Evolutionary conservation across 2,888 invertebrate genomes (phyloP).

Genomic region (Mimumesa dahlbomi): DNA sequence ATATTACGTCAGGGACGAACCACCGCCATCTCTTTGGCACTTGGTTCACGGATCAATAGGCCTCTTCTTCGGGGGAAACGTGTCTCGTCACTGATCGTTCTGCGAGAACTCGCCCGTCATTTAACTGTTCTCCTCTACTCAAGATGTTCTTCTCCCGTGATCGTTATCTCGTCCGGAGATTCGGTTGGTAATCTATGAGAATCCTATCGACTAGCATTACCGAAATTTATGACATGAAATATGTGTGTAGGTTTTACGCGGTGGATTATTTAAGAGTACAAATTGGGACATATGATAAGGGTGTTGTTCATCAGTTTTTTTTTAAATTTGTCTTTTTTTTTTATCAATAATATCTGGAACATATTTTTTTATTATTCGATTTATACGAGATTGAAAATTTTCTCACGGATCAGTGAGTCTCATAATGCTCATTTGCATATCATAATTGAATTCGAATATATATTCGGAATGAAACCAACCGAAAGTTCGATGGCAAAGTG

Average conservation of each 20-base stretch:
- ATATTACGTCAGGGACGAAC: slow-evolving; percentile 68
- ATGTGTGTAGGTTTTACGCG: too few relatives aligned
- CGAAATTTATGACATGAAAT: too few relatives aligned
- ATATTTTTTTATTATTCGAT: too few relatives aligned
- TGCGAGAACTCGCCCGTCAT: slow-evolving; percentile 31
- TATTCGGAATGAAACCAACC: slow-evolving; percentile 7
- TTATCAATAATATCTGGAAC: too few relatives aligned
- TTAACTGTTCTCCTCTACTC: slow-evolving; percentile 28
- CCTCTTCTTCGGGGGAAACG: slow-evolving; percentile 59
- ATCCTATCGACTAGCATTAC: too few relatives aligned
- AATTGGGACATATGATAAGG: too few relatives aligned
- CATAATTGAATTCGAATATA: slow-evolving; percentile 21
- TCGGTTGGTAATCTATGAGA: too few relatives aligned
- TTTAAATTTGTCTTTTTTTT: too few relatives aligned
- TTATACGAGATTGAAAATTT: too few relatives aligned
- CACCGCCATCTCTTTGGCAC: slow-evolving; percentile 65
- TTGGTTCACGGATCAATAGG: slow-evolving; percentile 71
- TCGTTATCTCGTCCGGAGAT: background rate
- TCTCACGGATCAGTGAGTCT: too few relatives aligned
- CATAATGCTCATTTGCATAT: slow-evolving; percentile 26
- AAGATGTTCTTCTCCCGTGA: slow-evolving; percentile 1
- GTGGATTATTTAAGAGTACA: too few relatives aligned
- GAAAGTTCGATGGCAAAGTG: slow-evolving; percentile 34
- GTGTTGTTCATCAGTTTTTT: too few relatives aligned
- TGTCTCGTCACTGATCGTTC: slow-evolving; percentile 49